A percentile compares a stretch with the other conserved stretches of the same genome.
Evolutionary conservation across 2,888 invertebrate genomes (phyloP).

Genomic region (Myopa tessellatipennis): DNA sequence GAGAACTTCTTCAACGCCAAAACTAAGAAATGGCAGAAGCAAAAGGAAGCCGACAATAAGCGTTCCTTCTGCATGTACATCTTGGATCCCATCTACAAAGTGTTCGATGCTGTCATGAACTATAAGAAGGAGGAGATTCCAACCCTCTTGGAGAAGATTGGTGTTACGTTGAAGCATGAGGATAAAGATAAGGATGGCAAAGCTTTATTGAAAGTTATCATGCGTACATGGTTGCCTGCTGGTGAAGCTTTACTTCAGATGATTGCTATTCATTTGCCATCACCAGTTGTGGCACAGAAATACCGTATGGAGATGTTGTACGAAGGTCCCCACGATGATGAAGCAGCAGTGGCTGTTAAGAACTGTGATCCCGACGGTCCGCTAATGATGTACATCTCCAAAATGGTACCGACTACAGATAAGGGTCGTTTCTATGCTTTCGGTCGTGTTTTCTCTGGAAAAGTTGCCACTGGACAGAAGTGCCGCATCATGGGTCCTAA

Average conservation of each 20-base stretch:
- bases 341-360: conserved; percentile 91
- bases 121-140: conserved; percentile 95
- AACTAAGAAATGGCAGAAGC: conserved; percentile 98
- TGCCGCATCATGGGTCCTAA: conserved; percentile 99
- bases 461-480: conserved; percentile 89
- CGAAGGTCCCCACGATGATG: conserved; percentile 97
- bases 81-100: conserved; percentile 98
- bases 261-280: conserved; percentile 99
- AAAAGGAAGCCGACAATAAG: conserved; percentile 90
- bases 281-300: conserved; percentile 98
- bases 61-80: conserved; percentile 99
- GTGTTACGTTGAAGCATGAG: conserved; percentile 91
- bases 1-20: conserved; percentile 98
- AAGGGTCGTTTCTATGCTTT: conserved; percentile 99
- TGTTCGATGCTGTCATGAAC: conserved; percentile 84
- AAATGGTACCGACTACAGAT: conserved; percentile 99
- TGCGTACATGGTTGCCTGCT: conserved; percentile 99
- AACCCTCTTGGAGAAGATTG: conserved; percentile 87
- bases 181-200: conserved; percentile 98
- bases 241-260: conserved; percentile 99
- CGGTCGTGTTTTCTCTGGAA: conserved; percentile 99
- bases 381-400: conserved; percentile 99
- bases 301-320: conserved; percentile 99
- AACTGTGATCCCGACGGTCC: conserved; percentile 96
- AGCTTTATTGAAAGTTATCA: conserved; percentile 93